A percentile compares a stretch with the other conserved stretches of the same genome.
Evolutionary conservation across 1,140 invertebrate species (phyloP).

Genomic region (Tetramorium simillimum): DNA sequence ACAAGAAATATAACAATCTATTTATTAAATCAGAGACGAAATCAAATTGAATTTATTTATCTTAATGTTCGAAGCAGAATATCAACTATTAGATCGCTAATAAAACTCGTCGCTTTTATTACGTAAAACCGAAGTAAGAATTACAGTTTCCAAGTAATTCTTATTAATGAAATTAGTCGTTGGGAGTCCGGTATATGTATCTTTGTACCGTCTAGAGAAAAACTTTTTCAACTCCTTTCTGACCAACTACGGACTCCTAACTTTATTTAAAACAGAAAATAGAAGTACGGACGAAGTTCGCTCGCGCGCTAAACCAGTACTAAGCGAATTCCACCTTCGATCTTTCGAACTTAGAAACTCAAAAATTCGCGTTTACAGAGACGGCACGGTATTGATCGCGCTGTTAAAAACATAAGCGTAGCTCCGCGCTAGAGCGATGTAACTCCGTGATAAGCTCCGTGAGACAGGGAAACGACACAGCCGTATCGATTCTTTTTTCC

Average conservation of each 20-base stretch:
- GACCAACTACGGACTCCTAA: slow-evolving; percentile 7
- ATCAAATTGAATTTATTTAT: background rate
- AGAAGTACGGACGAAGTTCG: background rate
- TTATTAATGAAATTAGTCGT: slow-evolving; percentile 5
- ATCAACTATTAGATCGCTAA: background rate
- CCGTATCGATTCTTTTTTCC: slow-evolving; percentile 45
- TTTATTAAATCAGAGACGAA: background rate
- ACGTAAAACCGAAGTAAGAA: slow-evolving; percentile 24
- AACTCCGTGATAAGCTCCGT: slow-evolving; percentile 48
- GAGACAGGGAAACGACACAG: slow-evolving; percentile 58
- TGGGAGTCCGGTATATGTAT: background rate
- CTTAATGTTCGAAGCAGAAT: background rate
- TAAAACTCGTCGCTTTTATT: background rate
- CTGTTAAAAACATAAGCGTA: slow-evolving; percentile 55
- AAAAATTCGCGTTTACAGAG: slow-evolving; percentile 37
- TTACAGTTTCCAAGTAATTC: slow-evolving; percentile 1
- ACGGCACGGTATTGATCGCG: slow-evolving; percentile 51
- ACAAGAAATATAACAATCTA: background rate
- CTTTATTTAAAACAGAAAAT: slow-evolving; percentile 18
- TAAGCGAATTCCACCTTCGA: background rate
- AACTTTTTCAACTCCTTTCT: background rate
- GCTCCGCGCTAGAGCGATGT: slow-evolving; percentile 47
- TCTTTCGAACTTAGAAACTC: background rate
- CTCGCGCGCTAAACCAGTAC: background rate
- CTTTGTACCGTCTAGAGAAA: slow-evolving; percentile 14